Evolutionary conservation across 2,797 vertebrate species (phyloP).

Genomic region (Syndactyla subalaris): DNA sequence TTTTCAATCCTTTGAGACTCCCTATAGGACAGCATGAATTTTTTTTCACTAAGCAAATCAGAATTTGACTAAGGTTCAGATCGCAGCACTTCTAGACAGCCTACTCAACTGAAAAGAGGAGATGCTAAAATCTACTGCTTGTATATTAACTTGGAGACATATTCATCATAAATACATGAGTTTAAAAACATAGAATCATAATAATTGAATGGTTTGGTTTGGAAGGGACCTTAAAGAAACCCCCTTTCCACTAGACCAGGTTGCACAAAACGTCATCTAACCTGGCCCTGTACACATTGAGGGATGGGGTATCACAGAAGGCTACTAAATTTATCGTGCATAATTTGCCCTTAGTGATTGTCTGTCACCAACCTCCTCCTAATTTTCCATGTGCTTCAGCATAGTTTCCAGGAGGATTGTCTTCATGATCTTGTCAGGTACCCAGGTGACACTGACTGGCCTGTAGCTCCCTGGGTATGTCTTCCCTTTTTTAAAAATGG

Average conservation of each 20-base stretch:
- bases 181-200: not conserved
- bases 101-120: not conserved
- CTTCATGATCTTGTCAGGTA: not conserved
- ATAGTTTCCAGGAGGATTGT: not conserved
- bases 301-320: not conserved
- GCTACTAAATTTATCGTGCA: not conserved
- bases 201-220: not conserved
- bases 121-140: not conserved
- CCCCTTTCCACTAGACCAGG: not conserved
- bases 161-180: not conserved
- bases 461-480: not conserved
- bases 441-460: not conserved
- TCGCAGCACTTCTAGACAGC: not conserved
- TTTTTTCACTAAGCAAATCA: not conserved
- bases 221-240: not conserved
- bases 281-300: not conserved
- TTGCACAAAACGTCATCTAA: accelerated
- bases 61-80: not conserved
- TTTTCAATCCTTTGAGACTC: not conserved
- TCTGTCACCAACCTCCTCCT: not conserved
- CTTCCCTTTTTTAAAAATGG: not conserved
- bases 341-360: not conserved
- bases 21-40: not conserved
- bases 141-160: not conserved
- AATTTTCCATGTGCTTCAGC: not conserved